These are phyloP conservation scores for Phaetusa simplex DNA, from an alignment of 2,113 vertebrate species.

Conservation along the genomic window DNA sequence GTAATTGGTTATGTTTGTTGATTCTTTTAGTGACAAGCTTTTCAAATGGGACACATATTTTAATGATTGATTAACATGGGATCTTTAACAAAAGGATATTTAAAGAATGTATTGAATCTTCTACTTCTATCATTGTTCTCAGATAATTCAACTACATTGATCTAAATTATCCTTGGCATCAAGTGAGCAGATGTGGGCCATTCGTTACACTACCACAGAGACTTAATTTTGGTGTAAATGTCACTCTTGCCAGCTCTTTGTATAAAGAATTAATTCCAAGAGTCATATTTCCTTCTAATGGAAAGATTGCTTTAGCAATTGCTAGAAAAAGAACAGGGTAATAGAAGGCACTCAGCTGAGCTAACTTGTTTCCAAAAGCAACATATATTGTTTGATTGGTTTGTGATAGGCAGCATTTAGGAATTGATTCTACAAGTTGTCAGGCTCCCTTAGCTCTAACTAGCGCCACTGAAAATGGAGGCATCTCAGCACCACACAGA, in stretches of 20 bases:
- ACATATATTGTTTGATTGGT: constrained; percentile 69
- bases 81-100: constrained; percentile 70
- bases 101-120: constrained; percentile 54
- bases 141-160: constrained; percentile 66
- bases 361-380: constrained; percentile 72
- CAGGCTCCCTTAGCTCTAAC: neutral
- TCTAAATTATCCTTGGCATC: constrained; percentile 70
- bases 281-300: constrained; percentile 77
- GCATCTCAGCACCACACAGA: neutral
- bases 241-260: constrained; percentile 74
- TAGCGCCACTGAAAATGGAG: neutral
- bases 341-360: constrained; percentile 71
- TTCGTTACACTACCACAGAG: constrained; percentile 67
- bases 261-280: constrained; percentile 78
- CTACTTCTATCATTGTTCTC: constrained; percentile 57
- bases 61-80: constrained; percentile 55
- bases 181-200: constrained; percentile 70
- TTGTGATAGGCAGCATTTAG: constrained; percentile 74
- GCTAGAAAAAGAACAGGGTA: constrained; percentile 60
- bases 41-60: neutral
- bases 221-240: constrained; percentile 73
- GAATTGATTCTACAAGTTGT: constrained; percentile 41
- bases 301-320: constrained; percentile 73
- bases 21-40: neutral
- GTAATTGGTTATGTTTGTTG: neutral